Conservation (phyloP, 1,140 invertebrate species). For the Pachyrhynchus sulphureomaculatus region DNA sequence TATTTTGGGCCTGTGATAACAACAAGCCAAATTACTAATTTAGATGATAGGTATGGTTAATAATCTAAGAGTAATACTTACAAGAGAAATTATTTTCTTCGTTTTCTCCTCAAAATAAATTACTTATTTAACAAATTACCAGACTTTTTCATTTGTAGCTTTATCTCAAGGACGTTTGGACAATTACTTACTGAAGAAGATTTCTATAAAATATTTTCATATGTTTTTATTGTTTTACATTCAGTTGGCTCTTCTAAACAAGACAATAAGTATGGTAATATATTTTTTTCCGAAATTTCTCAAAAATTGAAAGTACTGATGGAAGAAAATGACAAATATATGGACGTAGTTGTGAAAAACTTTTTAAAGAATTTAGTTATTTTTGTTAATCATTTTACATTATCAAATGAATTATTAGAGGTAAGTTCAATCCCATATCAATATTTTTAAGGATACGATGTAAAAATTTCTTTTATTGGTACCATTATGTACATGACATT, state of each 20-base stretch:
- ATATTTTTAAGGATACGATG: too few relatives aligned
- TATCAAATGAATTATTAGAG: not conserved
- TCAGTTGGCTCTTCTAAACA: constrained; percentile 8
- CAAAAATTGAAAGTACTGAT: constrained; percentile 10
- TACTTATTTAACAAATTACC: too few relatives aligned
- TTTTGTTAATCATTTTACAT: not conserved
- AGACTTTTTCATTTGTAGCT: too few relatives aligned
- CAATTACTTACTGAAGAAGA: constrained; percentile 11
- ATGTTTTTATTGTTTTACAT: constrained; percentile 14
- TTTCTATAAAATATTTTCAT: constrained; percentile 22
- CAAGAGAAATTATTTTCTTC: too few relatives aligned
- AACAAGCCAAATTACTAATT: constrained; percentile 7
- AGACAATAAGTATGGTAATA: not conserved
- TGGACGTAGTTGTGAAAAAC: not conserved
- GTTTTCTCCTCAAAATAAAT: too few relatives aligned
- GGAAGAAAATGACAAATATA: not conserved
- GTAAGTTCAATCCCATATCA: too few relatives aligned
- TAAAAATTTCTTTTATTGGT: too few relatives aligned
- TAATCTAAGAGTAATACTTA: not conserved
- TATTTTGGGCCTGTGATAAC: constrained; percentile 18
- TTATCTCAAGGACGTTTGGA: not conserved
- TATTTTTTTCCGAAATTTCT: constrained; percentile 1
- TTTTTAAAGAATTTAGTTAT: constrained; percentile 7
- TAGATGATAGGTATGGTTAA: constrained; percentile 12
- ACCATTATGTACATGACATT: too few relatives aligned